Evolutionary conservation across 2,888 invertebrate genomes (phyloP).

Genomic region (Megalurothrips usitatus): DNA sequence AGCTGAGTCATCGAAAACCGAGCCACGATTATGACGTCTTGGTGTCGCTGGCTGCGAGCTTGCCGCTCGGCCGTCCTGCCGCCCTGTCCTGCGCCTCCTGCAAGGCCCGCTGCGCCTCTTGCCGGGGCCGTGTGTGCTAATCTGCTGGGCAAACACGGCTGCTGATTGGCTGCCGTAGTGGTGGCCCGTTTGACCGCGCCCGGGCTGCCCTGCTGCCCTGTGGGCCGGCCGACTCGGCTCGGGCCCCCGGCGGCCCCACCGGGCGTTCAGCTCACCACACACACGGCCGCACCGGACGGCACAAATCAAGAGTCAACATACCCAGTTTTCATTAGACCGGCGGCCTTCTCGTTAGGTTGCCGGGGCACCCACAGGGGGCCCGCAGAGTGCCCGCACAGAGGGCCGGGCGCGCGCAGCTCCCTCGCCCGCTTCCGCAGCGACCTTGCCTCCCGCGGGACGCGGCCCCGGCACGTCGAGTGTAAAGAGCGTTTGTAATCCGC

Average conservation of each 20-base stretch:
- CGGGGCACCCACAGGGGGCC: too few species aligned
- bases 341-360: too few species aligned
- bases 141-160: neutral
- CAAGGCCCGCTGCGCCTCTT: neutral
- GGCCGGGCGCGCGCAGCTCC: too few species aligned
- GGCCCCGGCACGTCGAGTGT: too few species aligned
- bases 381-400: neutral
- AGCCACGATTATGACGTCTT: neutral
- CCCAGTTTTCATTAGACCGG: conserved; percentile 5
- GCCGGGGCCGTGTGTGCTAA: neutral
- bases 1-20: too few species aligned
- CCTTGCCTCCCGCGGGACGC: too few species aligned
- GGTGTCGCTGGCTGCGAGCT: neutral
- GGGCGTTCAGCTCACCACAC: neutral
- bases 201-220: too few species aligned
- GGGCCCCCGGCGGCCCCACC: neutral
- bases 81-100: too few species aligned
- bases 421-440: too few species aligned
- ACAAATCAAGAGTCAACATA: conserved; percentile 6
- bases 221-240: neutral
- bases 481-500: too few species aligned
- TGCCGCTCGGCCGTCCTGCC: neutral
- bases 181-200: neutral
- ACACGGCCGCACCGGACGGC: neutral
- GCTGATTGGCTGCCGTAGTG: conserved; percentile 10